phyloP scores from a whole-genome alignment of 2,113 vertebrate genomes.

The Gobius niger region DNA sequence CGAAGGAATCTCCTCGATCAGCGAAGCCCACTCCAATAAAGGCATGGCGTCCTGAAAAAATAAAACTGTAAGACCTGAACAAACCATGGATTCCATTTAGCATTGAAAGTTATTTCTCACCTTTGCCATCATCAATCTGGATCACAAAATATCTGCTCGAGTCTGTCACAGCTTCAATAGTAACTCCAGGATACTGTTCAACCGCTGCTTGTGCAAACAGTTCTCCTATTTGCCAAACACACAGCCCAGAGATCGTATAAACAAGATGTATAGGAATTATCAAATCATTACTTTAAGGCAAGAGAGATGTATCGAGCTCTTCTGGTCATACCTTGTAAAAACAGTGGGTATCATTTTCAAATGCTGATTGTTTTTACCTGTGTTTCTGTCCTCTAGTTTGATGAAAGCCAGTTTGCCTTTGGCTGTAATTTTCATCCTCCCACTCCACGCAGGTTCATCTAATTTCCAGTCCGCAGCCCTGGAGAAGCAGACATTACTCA shows the following conservation, averaged over 20 bases:
- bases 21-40: conserved; percentile 94
- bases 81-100: neutral
- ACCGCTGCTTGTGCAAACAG: conserved; percentile 93
- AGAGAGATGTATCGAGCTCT: neutral
- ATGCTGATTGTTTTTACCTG: conserved; percentile 73
- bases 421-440: conserved; percentile 88
- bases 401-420: conserved; percentile 87
- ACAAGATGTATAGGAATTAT: neutral
- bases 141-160: conserved; percentile 96
- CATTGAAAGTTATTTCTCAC: conserved; percentile 61
- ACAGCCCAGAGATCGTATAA: neutral
- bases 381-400: conserved; percentile 89
- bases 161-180: conserved; percentile 87
- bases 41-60: conserved; percentile 84
- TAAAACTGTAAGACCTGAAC: neutral
- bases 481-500: conserved; percentile 21
- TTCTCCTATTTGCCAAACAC: conserved; percentile 79
- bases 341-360: neutral
- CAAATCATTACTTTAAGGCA: neutral
- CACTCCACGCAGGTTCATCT: conserved; percentile 92
- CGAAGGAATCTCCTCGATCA: conserved; percentile 94
- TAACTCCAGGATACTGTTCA: conserved; percentile 88
- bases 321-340: neutral
- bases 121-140: conserved; percentile 88
- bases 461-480: conserved; percentile 97